Percentiles rank a stretch among this genome's conserved stretches.
phyloP scores from a whole-genome alignment of 2,888 invertebrate species.

The Stictocephala bisonia region DNA sequence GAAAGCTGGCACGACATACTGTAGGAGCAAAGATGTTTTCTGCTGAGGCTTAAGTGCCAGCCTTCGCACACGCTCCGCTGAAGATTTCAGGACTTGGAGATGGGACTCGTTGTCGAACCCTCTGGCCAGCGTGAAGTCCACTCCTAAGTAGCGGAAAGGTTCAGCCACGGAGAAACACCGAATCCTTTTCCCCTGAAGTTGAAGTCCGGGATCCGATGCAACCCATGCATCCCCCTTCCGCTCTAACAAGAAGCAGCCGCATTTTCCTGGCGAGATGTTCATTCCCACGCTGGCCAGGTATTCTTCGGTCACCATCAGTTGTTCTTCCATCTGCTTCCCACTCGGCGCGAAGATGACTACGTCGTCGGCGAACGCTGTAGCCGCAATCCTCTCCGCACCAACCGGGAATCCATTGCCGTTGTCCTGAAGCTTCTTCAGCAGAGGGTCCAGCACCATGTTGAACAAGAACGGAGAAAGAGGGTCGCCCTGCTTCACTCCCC shows the following conservation, averaged over 20 bases:
- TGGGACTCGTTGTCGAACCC: not conserved
- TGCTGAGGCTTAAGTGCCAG: constrained; percentile 34
- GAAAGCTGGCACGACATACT: constrained; percentile 22
- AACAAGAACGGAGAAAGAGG: constrained; percentile 46
- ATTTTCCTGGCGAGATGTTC: not conserved
- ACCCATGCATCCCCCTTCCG: not conserved
- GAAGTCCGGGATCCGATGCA: not conserved
- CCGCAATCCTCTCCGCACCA: not conserved
- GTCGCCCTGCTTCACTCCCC: constrained; percentile 51
- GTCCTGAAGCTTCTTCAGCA: constrained; percentile 19
- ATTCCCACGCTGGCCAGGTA: constrained; percentile 31
- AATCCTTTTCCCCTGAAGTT: not conserved
- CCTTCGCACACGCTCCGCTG: not conserved
- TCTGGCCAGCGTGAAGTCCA: not conserved
- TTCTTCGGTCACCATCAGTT: not conserved
- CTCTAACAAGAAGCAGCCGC: not conserved
- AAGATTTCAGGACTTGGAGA: not conserved
- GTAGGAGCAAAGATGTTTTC: not conserved
- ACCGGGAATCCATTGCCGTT: not conserved
- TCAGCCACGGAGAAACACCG: not conserved
- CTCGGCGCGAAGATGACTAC: constrained; percentile 31
- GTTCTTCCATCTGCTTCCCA: not conserved
- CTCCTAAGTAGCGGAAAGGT: not conserved
- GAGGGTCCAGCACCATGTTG: constrained; percentile 41
- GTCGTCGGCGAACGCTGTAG: constrained; percentile 48